These are phyloP conservation scores for fruit fly (Drosophila melanogaster) DNA, from an alignment of 1,140 invertebrate genomes.

Conservation along the genomic window DNA sequence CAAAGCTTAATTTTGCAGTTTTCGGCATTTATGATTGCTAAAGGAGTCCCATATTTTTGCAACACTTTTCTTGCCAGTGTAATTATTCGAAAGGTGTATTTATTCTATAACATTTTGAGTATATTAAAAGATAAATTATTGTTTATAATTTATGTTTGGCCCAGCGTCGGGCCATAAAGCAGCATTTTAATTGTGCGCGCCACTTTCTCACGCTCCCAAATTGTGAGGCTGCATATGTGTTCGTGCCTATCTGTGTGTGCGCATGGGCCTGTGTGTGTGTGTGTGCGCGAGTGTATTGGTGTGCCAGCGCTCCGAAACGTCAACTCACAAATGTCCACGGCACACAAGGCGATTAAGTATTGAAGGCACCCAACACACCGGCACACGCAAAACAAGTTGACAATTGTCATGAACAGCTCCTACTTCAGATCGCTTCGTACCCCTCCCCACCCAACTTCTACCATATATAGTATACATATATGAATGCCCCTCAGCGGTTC, in stretches of 20 bases:
- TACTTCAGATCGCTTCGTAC: background rate
- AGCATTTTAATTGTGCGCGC: slow-evolving; percentile 78
- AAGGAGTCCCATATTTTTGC: no score
- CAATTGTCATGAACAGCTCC: slow-evolving; percentile 72
- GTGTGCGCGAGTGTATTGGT: slow-evolving; percentile 5
- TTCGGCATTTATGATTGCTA: no score
- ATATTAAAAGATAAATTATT: slow-evolving; percentile 78
- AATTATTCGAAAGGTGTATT: slow-evolving; percentile 24
- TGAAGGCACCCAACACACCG: slow-evolving; percentile 68
- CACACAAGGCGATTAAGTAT: slow-evolving; percentile 76
- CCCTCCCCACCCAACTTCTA: background rate
- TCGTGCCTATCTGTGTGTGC: background rate
- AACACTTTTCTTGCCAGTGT: slow-evolving; percentile 7
- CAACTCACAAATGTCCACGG: slow-evolving; percentile 71
- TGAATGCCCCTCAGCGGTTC: slow-evolving; percentile 4
- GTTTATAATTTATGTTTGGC: slow-evolving; percentile 76
- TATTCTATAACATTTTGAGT: slow-evolving; percentile 45
- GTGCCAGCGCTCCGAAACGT: slow-evolving; percentile 48
- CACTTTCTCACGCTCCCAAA: slow-evolving; percentile 81
- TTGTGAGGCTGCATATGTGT: slow-evolving; percentile 27
- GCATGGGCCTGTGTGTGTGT: background rate
- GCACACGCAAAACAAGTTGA: slow-evolving; percentile 69
- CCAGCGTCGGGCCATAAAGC: slow-evolving; percentile 73
- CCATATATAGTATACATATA: no score
- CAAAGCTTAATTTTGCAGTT: no score